phyloP scores from a whole-genome alignment of 2,888 invertebrate genomes.

The Tortrix viridana region DNA sequence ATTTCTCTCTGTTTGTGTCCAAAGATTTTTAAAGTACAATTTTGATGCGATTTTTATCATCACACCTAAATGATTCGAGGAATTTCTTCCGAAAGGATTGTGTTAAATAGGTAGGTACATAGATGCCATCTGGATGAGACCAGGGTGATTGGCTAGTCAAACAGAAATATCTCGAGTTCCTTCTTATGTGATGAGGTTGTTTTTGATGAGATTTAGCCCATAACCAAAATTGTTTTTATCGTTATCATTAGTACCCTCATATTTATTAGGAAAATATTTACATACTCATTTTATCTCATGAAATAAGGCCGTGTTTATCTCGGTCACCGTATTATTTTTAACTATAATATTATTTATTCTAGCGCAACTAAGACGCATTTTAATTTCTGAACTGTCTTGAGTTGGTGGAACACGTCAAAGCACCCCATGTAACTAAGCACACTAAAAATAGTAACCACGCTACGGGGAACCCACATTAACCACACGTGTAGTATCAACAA shows the following conservation, averaged over 20 bases:
- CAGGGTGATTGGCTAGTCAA: too few species aligned
- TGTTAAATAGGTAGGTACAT: too few species aligned
- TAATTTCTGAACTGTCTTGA: conserved; percentile 6
- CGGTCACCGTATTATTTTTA: conserved; percentile 2
- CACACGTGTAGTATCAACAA: conserved; percentile 47
- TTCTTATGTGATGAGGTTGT: too few species aligned
- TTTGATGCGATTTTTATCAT: too few species aligned
- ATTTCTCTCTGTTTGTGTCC: too few species aligned
- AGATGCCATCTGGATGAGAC: too few species aligned
- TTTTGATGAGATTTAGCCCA: neutral
- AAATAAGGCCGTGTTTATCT: conserved; percentile 6
- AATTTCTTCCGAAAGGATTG: too few species aligned
- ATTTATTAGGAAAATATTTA: neutral
- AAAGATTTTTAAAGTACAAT: too few species aligned
- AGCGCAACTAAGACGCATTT: conserved; percentile 6
- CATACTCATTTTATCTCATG: conserved; percentile 2
- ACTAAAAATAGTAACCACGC: conserved; percentile 52
- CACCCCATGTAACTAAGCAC: conserved; percentile 40
- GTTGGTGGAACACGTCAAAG: conserved; percentile 3
- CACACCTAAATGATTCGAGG: too few species aligned
- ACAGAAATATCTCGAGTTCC: too few species aligned
- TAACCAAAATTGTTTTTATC: conserved; percentile 8
- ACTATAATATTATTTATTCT: conserved; percentile 10
- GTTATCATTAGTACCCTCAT: conserved; percentile 13
- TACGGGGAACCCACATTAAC: conserved; percentile 48